A percentile compares a stretch with the other conserved stretches of the same genome.
phyloP scores from a whole-genome alignment of 2,888 invertebrate genomes.

The Torymus tubicola region DNA sequence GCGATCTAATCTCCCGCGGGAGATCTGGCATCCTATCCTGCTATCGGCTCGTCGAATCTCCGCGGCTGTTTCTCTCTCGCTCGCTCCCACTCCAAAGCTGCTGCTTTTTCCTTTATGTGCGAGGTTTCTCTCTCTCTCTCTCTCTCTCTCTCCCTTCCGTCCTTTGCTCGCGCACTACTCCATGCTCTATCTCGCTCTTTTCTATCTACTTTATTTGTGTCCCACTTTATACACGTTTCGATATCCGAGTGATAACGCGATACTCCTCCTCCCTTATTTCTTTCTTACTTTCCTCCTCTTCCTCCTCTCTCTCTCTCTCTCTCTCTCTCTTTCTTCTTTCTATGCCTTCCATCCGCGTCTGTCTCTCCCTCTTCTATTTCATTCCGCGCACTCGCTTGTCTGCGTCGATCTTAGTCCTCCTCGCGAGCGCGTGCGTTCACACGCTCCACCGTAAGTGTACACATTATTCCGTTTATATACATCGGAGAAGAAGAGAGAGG shows the following conservation, averaged over 20 bases:
- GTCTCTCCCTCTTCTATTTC: constrained; percentile 5
- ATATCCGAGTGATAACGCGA: constrained; percentile 70
- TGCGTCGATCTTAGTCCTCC: no score
- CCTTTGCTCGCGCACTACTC: no score
- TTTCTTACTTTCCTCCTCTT: not conserved
- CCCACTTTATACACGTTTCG: constrained; percentile 74
- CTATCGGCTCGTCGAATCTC: constrained; percentile 70
- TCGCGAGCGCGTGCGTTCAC: not conserved
- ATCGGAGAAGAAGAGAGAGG: not conserved
- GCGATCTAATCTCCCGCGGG: constrained; percentile 72
- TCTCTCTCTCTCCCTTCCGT: constrained; percentile 42
- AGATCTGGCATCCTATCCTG: constrained; percentile 75
- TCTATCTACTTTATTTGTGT: constrained; percentile 57
- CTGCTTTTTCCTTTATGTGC: constrained; percentile 38
- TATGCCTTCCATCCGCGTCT: not conserved
- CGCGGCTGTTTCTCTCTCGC: constrained; percentile 39
- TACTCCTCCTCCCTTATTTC: constrained; percentile 18
- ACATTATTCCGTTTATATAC: constrained; percentile 3
- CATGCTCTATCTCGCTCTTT: constrained; percentile 44
- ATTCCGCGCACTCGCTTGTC: not conserved
- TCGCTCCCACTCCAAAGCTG: constrained; percentile 9
- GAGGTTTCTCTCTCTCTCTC: not conserved
- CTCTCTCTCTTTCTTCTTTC: not conserved
- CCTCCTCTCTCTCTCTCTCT: not conserved
- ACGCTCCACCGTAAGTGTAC: constrained; percentile 5